Conservation (phyloP, 2,797 vertebrate genomes). For the Pelobates cultripes region DNA sequence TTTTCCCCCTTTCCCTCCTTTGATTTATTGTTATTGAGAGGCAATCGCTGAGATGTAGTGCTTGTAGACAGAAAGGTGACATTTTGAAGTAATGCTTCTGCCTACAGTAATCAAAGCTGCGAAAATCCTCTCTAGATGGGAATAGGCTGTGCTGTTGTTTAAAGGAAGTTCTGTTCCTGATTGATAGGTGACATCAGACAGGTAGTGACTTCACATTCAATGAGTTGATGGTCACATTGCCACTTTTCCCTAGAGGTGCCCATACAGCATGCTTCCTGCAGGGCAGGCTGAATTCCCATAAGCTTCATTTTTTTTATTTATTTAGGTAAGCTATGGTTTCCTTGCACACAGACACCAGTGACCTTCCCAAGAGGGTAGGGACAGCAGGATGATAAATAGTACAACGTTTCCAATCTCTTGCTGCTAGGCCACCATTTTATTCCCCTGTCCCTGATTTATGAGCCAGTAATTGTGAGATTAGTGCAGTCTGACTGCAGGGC, state of each 20-base stretch:
- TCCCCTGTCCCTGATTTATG: conserved; percentile 47
- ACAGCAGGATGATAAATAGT: conserved; percentile 16
- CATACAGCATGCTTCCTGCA: no score
- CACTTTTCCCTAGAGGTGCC: no score
- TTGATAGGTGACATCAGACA: conserved; percentile 31
- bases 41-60: conserved; percentile 10
- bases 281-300: no score
- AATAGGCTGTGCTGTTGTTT: neutral
- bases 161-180: conserved; percentile 3
- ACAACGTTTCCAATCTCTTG: conserved; percentile 19
- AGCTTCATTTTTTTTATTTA: no score
- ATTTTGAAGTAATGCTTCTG: conserved; percentile 21
- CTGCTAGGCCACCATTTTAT: neutral
- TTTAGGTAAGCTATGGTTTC: no score
- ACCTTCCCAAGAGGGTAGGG: conserved; percentile 32
- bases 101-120: conserved; percentile 36
- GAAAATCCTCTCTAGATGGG: conserved; percentile 11
- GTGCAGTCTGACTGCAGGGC: conserved; percentile 30
- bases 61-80: conserved; percentile 28
- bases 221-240: no score
- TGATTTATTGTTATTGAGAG: conserved; percentile 29
- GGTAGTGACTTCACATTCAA: neutral
- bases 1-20: neutral
- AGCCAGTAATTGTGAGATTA: conserved; percentile 19
- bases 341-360: neutral